phyloP scores from a whole-genome alignment of 35 echinoderm and acorn worm genomes.

The Heliocidaris tuberculata region DNA sequence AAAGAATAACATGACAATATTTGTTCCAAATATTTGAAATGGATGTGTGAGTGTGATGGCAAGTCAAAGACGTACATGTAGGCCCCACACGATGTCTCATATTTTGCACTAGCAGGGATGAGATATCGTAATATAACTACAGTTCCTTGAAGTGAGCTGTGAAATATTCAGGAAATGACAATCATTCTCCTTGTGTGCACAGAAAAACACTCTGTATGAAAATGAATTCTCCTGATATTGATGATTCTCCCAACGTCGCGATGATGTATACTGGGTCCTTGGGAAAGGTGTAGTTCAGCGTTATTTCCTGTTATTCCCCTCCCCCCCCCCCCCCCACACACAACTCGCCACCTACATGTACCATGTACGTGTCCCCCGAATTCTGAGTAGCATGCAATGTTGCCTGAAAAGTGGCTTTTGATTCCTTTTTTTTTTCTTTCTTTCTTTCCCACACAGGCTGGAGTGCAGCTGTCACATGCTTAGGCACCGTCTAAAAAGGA shows the following conservation, averaged over 20 bases:
- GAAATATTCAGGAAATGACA: not conserved
- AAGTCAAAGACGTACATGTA: too few species aligned
- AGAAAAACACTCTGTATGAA: not conserved
- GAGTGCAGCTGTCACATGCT: not conserved
- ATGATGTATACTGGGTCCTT: not conserved
- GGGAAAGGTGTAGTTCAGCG: not conserved
- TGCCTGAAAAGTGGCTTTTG: not conserved
- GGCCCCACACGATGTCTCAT: too few species aligned
- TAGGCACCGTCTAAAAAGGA: not conserved
- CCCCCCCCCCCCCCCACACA: not conserved
- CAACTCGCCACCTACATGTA: not conserved
- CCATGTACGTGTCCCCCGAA: not conserved
- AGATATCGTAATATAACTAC: not conserved
- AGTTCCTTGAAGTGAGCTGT: conserved; percentile 7
- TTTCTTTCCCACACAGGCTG: not conserved
- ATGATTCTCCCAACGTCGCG: not conserved
- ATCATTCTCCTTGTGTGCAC: not conserved
- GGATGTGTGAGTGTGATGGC: too few species aligned
- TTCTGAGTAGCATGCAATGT: not conserved
- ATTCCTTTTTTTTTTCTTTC: not conserved
- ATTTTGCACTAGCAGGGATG: not conserved
- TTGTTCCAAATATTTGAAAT: too few species aligned
- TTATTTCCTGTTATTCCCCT: conserved; percentile 10
- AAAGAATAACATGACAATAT: too few species aligned
- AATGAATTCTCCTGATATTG: not conserved